phyloP scores from a whole-genome alignment of 2,113 vertebrate genomes.

The Diadophis punctatus region DNA sequence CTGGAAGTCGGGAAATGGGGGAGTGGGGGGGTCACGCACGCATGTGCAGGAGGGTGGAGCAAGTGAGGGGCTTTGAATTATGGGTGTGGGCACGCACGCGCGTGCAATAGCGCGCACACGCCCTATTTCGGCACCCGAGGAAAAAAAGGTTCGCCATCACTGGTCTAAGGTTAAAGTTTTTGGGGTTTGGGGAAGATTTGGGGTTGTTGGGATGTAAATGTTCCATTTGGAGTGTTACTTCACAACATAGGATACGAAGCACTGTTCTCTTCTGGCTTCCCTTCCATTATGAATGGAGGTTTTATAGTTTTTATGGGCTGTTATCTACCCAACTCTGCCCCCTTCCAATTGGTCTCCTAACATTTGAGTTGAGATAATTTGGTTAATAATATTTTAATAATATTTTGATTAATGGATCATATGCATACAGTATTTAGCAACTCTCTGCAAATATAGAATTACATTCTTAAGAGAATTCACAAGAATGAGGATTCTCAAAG shows the following conservation, averaged over 20 bases:
- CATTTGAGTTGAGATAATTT: not conserved
- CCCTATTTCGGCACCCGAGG: no score
- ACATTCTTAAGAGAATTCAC: not conserved
- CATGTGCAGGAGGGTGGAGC: no score
- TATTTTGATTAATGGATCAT: not conserved
- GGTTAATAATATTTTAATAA: not conserved
- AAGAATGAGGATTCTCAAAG: not conserved
- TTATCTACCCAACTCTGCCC: not conserved
- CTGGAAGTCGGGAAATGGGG: no score
- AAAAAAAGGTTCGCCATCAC: no score
- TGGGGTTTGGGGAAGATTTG: no score
- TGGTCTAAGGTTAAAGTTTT: no score
- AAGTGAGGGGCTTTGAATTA: no score
- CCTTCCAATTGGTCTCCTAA: not conserved
- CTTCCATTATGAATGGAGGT: not conserved
- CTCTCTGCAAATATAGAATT: not conserved
- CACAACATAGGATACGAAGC: not conserved
- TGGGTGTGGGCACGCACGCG: no score
- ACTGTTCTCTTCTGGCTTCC: not conserved
- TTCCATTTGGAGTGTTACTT: not conserved
- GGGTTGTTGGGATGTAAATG: no score
- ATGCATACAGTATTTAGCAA: not conserved
- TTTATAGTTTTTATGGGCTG: not conserved
- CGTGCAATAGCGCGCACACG: no score
- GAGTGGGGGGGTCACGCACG: no score